phyloP scores from a whole-genome alignment of 1,140 invertebrate species.

The Formica exsecta region DNA sequence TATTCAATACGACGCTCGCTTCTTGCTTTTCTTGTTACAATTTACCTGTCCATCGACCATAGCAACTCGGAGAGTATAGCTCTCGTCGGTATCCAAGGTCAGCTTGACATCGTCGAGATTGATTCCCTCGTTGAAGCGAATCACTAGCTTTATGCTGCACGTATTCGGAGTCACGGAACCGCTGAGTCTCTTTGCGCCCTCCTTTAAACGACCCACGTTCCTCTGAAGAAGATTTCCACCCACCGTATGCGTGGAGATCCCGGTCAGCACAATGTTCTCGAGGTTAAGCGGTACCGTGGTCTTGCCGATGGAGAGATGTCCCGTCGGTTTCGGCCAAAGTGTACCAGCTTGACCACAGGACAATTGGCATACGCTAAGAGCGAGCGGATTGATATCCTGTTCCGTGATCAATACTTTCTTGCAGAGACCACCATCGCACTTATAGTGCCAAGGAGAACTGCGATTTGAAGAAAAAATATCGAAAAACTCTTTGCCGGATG shows the following conservation, averaged over 20 bases:
- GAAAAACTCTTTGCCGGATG: background rate
- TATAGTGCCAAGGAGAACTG: conserved; percentile 83
- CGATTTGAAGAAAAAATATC: background rate
- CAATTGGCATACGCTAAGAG: conserved; percentile 82
- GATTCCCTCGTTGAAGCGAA: conserved; percentile 76
- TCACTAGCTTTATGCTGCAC: conserved; percentile 78
- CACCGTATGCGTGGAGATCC: conserved; percentile 80
- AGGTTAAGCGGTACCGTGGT: conserved; percentile 88
- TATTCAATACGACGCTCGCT: background rate
- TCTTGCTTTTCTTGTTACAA: conserved; percentile 1
- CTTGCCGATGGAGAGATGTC: conserved; percentile 88
- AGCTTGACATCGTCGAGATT: conserved; percentile 76
- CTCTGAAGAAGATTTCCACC: conserved; percentile 83
- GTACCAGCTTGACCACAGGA: conserved; percentile 86
- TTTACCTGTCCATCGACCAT: conserved; percentile 85
- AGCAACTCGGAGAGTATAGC: conserved; percentile 87
- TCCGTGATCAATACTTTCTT: conserved; percentile 79
- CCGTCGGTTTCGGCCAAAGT: conserved; percentile 92
- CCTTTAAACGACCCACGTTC: conserved; percentile 81
- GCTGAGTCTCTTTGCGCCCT: conserved; percentile 62
- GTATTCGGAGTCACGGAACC: conserved; percentile 51
- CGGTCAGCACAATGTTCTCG: conserved; percentile 86
- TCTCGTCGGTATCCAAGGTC: conserved; percentile 89
- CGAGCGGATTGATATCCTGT: conserved; percentile 70
- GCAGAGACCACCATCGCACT: conserved; percentile 80